Conservation (phyloP, 2,797 vertebrate genomes). For the Cottoperca gobio region DNA sequence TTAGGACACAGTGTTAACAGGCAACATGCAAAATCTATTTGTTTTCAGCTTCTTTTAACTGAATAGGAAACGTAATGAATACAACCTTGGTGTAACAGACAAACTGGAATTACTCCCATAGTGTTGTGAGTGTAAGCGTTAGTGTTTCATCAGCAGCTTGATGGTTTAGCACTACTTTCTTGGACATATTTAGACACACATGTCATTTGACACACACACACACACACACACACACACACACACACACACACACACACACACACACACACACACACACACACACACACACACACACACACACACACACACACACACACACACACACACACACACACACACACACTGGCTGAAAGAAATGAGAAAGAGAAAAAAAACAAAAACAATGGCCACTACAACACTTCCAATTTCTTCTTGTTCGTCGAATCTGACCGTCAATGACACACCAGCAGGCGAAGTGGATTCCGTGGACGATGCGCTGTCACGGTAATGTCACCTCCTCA, state of each 20-base stretch:
- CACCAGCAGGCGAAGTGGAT: slow-evolving; percentile 22
- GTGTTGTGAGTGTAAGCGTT: slow-evolving; percentile 46
- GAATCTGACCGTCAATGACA: neutral
- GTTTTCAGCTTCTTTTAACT: slow-evolving; percentile 49
- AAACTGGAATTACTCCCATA: slow-evolving; percentile 35
- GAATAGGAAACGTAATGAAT: slow-evolving; percentile 51
- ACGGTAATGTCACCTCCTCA: slow-evolving; percentile 17
- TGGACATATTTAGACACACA: slow-evolving; percentile 47
- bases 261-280: slow-evolving; percentile 53
- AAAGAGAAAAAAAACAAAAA: slow-evolving; percentile 26
- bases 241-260: slow-evolving; percentile 56
- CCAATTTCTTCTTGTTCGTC: slow-evolving; percentile 21
- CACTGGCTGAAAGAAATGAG: slow-evolving; percentile 51
- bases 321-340: slow-evolving; percentile 48
- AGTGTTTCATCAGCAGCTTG: slow-evolving; percentile 51
- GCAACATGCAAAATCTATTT: slow-evolving; percentile 76
- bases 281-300: slow-evolving; percentile 56
- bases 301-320: slow-evolving; percentile 57
- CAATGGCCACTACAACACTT: slow-evolving; percentile 41
- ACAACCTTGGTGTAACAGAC: slow-evolving; percentile 48
- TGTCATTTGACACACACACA: slow-evolving; percentile 52
- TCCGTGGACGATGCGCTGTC: slow-evolving; percentile 5
- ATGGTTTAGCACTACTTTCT: slow-evolving; percentile 47
- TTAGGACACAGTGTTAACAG: slow-evolving; percentile 68
- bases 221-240: slow-evolving; percentile 51